Percentiles rank a stretch among this genome's conserved stretches.
Conservation (phyloP, 2,888 invertebrate species). For the Biston stratarius region DNA sequence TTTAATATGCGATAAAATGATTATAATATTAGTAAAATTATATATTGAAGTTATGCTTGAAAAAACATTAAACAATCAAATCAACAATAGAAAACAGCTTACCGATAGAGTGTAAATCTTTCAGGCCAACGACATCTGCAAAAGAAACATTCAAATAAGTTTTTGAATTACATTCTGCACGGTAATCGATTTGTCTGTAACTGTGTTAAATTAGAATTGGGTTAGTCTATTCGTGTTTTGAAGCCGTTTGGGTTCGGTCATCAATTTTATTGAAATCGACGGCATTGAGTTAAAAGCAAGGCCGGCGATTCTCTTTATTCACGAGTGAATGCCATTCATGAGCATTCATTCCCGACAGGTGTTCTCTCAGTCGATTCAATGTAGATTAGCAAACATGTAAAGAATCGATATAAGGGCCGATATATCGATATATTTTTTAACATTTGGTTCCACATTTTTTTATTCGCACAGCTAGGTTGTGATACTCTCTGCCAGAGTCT, state of each 20-base stretch:
- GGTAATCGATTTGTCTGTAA: conserved; percentile 35
- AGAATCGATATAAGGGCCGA: not conserved
- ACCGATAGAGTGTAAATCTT: conserved; percentile 48
- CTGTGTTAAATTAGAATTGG: conserved; percentile 41
- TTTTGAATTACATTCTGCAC: conserved; percentile 32
- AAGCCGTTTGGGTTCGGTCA: conserved; percentile 47
- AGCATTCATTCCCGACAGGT: conserved; percentile 40
- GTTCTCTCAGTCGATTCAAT: conserved; percentile 34
- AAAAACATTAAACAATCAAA: conserved; percentile 11
- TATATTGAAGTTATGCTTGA: not conserved
- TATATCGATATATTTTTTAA: not conserved
- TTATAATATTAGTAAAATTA: too few species aligned
- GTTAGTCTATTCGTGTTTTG: conserved; percentile 42
- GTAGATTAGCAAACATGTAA: conserved; percentile 38
- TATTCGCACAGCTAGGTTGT: too few species aligned
- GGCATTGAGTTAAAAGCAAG: conserved; percentile 56
- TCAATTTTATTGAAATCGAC: conserved; percentile 45
- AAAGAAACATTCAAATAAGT: conserved; percentile 46
- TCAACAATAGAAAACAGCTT: conserved; percentile 36
- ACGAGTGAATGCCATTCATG: conserved; percentile 34
- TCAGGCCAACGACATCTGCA: conserved; percentile 49
- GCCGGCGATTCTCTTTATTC: conserved; percentile 37
- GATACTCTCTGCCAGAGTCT: too few species aligned
- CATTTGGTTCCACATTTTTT: too few species aligned
- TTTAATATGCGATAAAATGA: too few species aligned